Conservation (phyloP, 2,113 vertebrate genomes). For the Dolichotis patagonum region DNA sequence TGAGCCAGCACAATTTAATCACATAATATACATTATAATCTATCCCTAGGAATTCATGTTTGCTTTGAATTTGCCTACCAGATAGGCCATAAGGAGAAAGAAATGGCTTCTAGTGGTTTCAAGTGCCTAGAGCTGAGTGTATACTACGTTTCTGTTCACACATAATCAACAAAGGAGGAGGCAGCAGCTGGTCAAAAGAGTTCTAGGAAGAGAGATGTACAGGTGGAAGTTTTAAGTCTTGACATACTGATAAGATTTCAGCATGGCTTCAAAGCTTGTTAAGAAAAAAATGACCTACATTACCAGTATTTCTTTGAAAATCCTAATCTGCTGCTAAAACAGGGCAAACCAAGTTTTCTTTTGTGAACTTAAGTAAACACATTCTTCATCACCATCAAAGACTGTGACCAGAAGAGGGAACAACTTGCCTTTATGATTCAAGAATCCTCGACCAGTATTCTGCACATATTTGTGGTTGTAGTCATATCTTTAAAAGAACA, state of each 20-base stretch:
- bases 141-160: conserved; percentile 68
- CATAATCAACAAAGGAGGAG: conserved; percentile 70
- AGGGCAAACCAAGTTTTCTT: conserved; percentile 75
- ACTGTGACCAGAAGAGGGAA: conserved; percentile 75
- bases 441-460: conserved; percentile 74
- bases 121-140: conserved; percentile 71
- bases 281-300: conserved; percentile 41
- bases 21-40: conserved; percentile 79
- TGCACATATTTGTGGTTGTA: conserved; percentile 82
- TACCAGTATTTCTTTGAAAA: conserved; percentile 79
- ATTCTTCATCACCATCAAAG: conserved; percentile 83
- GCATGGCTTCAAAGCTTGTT: conserved; percentile 74
- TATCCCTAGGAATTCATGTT: conserved; percentile 85
- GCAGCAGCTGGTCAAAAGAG: conserved; percentile 69
- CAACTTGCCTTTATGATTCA: conserved; percentile 76
- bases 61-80: conserved; percentile 81
- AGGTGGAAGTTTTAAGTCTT: conserved; percentile 83
- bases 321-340: conserved; percentile 79
- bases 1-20: conserved; percentile 82
- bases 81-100: conserved; percentile 79
- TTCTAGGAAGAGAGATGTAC: conserved; percentile 58
- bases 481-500: conserved; percentile 81
- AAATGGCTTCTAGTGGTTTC: conserved; percentile 80
- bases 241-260: conserved; percentile 79
- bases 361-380: conserved; percentile 80